Evolutionary conservation across 2,888 invertebrate species (phyloP), one percentile per base, ranked within the genome.

Genomic region (Seladonia tumulorum): DNA sequence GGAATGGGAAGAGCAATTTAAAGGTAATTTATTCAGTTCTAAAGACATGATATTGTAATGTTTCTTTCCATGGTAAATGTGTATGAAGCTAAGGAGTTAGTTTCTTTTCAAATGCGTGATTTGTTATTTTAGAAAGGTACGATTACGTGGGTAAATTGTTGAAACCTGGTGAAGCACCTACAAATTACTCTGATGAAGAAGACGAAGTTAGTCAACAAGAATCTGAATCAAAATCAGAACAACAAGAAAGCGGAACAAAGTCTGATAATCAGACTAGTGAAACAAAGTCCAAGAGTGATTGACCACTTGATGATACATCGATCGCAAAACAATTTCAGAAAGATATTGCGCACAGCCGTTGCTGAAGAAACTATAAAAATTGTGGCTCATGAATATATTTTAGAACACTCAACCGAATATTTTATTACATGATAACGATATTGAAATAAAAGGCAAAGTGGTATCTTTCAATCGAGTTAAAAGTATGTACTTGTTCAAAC

Each of bases 1-100:
- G 90, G 99, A 99, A 95, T 99, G 99, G 99, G 99, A 99, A 95
- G 98, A 98, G 95, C 99, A 99, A 95, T 99, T 99, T 95, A 97
- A 97, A 97, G 99, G 99, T 98, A 79, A 81, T 22, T 72, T 45
- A 45, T 70, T 70, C 2, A 35, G 18, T 35, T 45, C 18, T 76
- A 16, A 57, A 16, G 18, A 73, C 5, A n/a, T 0, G 2, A n/a
- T 35, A 39, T 5, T 49, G 7, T 18, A 72, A 25, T 18, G 47
- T 29, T 47, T 22, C 42, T 76, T 29, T 29, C 18, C 18, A n/a
- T 47, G 10, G 47, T 63, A 53, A 22, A 22, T 14, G 2, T 18
- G 10, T 5, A 22, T 60, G 14, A 60, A 25, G 12, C 29, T 35
- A 35, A 35, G 3, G 10, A 18, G 8, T 35, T 2, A 35, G 22